These are phyloP conservation scores for Orycteropus afer DNA, from an alignment of 2,113 vertebrate species.

Conservation along the genomic window DNA sequence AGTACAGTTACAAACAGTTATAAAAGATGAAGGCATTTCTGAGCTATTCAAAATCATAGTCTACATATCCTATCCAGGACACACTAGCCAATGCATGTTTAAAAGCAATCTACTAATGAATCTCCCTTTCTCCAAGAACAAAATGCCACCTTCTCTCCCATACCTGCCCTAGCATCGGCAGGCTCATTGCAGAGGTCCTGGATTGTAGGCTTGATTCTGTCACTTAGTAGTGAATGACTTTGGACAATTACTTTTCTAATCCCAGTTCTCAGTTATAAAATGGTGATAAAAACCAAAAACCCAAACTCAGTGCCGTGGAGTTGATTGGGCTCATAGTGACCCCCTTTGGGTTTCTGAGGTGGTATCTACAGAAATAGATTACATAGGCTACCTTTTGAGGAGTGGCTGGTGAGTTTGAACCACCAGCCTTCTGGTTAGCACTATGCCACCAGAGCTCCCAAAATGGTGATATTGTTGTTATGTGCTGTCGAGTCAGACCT, in stretches of 20 bases:
- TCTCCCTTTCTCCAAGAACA: not conserved
- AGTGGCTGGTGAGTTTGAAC: too few species aligned
- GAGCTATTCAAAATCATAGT: constrained; percentile 32
- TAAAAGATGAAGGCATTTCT: not conserved
- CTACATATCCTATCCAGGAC: not conserved
- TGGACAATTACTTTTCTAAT: constrained; percentile 18
- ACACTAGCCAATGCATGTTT: not conserved
- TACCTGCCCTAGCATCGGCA: not conserved
- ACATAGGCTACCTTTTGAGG: too few species aligned
- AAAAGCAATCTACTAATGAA: not conserved
- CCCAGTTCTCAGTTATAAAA: constrained; percentile 38
- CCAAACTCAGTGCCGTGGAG: too few species aligned
- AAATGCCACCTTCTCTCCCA: not conserved
- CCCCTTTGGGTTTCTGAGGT: too few species aligned
- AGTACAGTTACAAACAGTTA: constrained; percentile 29
- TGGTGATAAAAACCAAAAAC: too few species aligned
- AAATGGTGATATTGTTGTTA: too few species aligned
- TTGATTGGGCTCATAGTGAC: too few species aligned
- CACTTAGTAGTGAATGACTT: not conserved
- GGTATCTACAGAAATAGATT: too few species aligned
- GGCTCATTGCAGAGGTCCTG: not conserved
- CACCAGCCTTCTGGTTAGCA: too few species aligned
- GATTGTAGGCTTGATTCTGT: not conserved
- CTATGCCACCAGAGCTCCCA: too few species aligned
- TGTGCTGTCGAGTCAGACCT: too few species aligned